A percentile compares a stretch with the other conserved stretches of the same genome.
Conservation (phyloP, 1,140 invertebrate genomes). For the Calephelis nemesis region DNA sequence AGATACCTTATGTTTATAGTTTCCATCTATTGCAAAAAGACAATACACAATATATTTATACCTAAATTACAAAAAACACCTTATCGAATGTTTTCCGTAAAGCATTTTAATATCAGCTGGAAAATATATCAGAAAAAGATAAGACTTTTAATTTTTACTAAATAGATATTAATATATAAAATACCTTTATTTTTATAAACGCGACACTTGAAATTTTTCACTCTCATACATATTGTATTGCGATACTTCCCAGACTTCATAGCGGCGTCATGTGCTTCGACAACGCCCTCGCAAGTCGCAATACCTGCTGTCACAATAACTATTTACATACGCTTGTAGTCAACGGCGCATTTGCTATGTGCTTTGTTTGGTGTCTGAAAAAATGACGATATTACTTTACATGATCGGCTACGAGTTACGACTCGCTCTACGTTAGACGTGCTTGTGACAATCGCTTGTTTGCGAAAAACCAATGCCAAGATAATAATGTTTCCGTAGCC, state of each 20-base stretch:
- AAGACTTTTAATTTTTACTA: no score
- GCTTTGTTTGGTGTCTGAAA: background rate
- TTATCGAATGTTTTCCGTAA: no score
- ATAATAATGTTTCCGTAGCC: no score
- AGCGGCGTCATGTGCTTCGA: constrained; percentile 7
- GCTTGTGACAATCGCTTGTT: background rate
- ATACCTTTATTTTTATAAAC: no score
- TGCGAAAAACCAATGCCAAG: no score
- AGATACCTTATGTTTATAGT: no score
- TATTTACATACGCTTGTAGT: background rate
- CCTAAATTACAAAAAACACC: no score
- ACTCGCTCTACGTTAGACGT: background rate
- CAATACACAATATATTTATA: no score
- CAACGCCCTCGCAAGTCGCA: constrained; percentile 12
- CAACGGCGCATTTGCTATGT: constrained; percentile 1
- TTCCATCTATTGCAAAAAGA: no score
- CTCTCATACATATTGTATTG: constrained; percentile 7
- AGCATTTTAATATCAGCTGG: no score
- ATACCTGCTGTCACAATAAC: background rate
- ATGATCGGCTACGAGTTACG: background rate
- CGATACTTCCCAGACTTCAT: background rate
- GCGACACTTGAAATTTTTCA: background rate
- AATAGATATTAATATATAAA: no score
- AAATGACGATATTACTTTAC: background rate
- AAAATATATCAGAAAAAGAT: no score